phyloP scores from a whole-genome alignment of 2,888 invertebrate genomes.

The Anodontia alba region DNA sequence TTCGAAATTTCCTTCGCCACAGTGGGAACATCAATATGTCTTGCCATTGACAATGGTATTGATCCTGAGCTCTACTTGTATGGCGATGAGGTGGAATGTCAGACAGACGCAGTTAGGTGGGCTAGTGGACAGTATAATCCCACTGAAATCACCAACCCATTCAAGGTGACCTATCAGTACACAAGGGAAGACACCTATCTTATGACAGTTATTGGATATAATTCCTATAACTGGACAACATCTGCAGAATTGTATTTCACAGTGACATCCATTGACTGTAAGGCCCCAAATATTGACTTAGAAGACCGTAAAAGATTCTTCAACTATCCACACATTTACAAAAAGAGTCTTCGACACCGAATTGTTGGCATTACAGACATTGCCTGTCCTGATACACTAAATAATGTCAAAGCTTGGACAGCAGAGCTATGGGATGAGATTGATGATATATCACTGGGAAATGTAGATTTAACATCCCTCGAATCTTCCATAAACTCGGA shows the following conservation, averaged over 20 bases:
- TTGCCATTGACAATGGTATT: constrained; percentile 73
- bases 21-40: constrained; percentile 71
- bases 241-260: constrained; percentile 47
- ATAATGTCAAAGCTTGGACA: constrained; percentile 77
- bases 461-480: constrained; percentile 44
- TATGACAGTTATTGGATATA: constrained; percentile 54
- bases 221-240: constrained; percentile 39
- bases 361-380: constrained; percentile 71
- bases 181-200: constrained; percentile 39
- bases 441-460: constrained; percentile 45
- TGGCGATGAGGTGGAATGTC: constrained; percentile 55
- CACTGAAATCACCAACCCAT: constrained; percentile 8
- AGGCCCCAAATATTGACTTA: constrained; percentile 69
- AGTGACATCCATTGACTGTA: constrained; percentile 72
- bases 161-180: constrained; percentile 49
- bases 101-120: not conserved
- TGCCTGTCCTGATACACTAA: constrained; percentile 69
- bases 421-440: constrained; percentile 58
- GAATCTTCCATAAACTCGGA: constrained; percentile 56
- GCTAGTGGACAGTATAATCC: not conserved
- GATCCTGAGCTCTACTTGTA: constrained; percentile 45
- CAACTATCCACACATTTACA: not conserved
- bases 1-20: constrained; percentile 66
- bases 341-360: constrained; percentile 29
- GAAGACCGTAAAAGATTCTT: constrained; percentile 44